Percentiles rank a stretch among this genome's conserved stretches.
Evolutionary conservation across 2,113 vertebrate genomes (phyloP).

Genomic region (Melanotaenia duboulayi): DNA sequence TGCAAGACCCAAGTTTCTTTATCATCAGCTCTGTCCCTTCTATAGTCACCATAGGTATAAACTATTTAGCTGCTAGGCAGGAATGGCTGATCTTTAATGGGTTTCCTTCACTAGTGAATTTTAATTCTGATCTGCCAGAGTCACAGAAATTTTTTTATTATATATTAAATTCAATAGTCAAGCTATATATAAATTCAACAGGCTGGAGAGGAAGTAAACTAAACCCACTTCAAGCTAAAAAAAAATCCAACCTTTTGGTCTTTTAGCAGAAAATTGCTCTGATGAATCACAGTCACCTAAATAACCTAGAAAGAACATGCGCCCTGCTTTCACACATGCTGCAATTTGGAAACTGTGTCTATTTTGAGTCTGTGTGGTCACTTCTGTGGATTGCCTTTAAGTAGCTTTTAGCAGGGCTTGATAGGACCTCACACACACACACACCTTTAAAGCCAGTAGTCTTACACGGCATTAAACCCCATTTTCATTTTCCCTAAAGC

Average conservation of each 20-base stretch:
- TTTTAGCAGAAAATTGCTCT: background rate
- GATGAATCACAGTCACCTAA: background rate
- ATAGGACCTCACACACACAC: conserved; percentile 30
- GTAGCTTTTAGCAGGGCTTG: conserved; percentile 50
- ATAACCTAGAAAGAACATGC: background rate
- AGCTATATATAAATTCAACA: too few relatives aligned
- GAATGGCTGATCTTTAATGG: rapidly evolving
- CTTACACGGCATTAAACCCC: conserved; percentile 54
- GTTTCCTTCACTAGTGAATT: too few relatives aligned
- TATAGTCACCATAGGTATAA: too few relatives aligned
- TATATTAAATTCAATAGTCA: too few relatives aligned
- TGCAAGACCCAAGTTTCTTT: too few relatives aligned
- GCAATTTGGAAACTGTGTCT: conserved; percentile 17
- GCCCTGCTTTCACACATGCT: background rate
- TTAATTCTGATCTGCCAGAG: too few relatives aligned
- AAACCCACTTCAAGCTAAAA: background rate
- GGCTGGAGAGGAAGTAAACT: background rate
- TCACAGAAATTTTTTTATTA: too few relatives aligned
- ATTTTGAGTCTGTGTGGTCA: conserved; percentile 36
- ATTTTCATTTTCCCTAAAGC: conserved; percentile 48
- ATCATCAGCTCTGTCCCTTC: too few relatives aligned
- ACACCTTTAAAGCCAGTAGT: conserved; percentile 29
- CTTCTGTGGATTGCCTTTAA: conserved; percentile 44
- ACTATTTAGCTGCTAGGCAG: too few relatives aligned
- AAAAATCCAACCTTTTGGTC: background rate